Base-by-base conservation (phyloP, 1,140 invertebrate genomes). In the Sitophilus oryzae region DNA sequence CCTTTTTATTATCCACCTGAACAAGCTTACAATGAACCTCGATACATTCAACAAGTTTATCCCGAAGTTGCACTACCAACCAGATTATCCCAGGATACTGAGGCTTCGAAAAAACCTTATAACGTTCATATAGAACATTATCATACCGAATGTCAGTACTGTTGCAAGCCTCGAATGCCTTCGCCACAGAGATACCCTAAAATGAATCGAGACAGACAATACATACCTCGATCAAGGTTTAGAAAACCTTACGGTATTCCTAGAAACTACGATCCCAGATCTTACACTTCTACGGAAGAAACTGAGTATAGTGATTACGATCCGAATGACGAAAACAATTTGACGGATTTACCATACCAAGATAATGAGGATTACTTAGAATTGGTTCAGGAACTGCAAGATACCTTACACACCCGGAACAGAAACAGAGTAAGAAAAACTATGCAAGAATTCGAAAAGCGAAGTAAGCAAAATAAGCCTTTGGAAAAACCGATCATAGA, bases 281-380 rank as follows among this genome's bases (percentile, higher is more conserved):
- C 15, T 11, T 15, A 37, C 11, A 19, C n/a, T 22, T n/a, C 10
- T 3, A 15, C 34, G 1, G 35, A 44, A 18, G 25, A 37, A n/a
- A 41, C 37, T 36, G 43, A 53, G 35, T 57, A 40, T 23, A 40
- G 51, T 30, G n/a, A 36, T 16, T 20, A 21, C 3, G 22, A 45
- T n/a, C 1, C 10, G 8, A 9, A 42, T 19, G 11, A n/a, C 8
- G 41, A 38, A 8, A 14, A 43, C 9, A 43, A 40, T 25, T 11
- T 38, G 11, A 20, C 53, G 3, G 64, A 65, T 38, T 55, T 70
- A 2, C 65, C 66, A 6, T 71, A 69, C 40, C 69, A 70, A 53
- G 63, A 68, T 37, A 68, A 61, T n/a, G 65, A 68, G 9, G 64
- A 70, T 25, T 70, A 70, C 53, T 35, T 64, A 11, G 61, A 68